Evolutionary conservation across 2,888 invertebrate species (phyloP).

Genomic region (Eristalis intricaria): DNA sequence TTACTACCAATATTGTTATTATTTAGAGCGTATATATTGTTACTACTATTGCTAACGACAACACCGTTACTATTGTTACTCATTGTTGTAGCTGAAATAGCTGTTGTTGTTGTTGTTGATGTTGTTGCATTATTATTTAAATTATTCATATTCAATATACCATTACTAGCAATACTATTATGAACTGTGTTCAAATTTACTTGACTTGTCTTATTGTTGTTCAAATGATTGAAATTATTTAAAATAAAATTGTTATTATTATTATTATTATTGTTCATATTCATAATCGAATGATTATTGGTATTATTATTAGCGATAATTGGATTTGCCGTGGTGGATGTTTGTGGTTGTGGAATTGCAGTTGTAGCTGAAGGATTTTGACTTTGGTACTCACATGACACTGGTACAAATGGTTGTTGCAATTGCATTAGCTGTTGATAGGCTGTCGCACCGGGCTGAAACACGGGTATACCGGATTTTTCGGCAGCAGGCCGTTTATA

Average conservation of each 20-base stretch:
- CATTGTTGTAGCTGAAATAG: slow-evolving; percentile 63
- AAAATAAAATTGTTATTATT: slow-evolving; percentile 71
- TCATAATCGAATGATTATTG: slow-evolving; percentile 72
- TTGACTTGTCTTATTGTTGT: slow-evolving; percentile 73
- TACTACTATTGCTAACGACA: slow-evolving; percentile 73
- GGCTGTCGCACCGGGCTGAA: slow-evolving; percentile 94
- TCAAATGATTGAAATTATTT: slow-evolving; percentile 68
- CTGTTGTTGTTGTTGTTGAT: slow-evolving; percentile 63
- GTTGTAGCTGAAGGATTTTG: slow-evolving; percentile 77
- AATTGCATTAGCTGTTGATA: slow-evolving; percentile 98
- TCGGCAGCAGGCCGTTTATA: slow-evolving; percentile 98
- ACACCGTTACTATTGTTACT: slow-evolving; percentile 74
- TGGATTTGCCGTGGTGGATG: slow-evolving; percentile 81
- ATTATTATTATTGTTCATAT: slow-evolving; percentile 47
- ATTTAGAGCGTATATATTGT: slow-evolving; percentile 57
- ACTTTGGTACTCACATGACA: slow-evolving; percentile 96
- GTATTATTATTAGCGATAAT: slow-evolving; percentile 75
- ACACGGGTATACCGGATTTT: slow-evolving; percentile 97
- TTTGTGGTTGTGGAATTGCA: slow-evolving; percentile 76
- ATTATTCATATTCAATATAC: slow-evolving; percentile 74
- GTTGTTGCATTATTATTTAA: slow-evolving; percentile 64
- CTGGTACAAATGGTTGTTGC: slow-evolving; percentile 97
- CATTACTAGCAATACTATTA: slow-evolving; percentile 71
- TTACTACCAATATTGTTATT: slow-evolving; percentile 64
- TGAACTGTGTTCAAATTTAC: slow-evolving; percentile 70